Evolutionary conservation across 1,140 invertebrate genomes (phyloP).

Genomic region (Brachystomella parvula): DNA sequence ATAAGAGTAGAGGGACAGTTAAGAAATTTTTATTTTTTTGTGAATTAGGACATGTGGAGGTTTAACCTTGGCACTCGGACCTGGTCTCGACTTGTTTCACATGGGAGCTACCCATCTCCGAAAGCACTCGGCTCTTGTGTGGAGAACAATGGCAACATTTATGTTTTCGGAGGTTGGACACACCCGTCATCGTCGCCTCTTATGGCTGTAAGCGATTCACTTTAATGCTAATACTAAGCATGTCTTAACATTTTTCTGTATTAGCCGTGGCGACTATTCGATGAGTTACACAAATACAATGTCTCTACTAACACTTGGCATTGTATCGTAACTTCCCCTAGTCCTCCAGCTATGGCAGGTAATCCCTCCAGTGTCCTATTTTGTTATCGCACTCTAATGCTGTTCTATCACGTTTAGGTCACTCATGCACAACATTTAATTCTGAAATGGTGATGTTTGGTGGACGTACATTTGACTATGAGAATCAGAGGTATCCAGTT

Average conservation of each 20-base stretch:
- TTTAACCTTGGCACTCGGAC: conserved; percentile 75
- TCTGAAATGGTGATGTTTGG: conserved; percentile 88
- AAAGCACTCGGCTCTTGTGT: conserved; percentile 91
- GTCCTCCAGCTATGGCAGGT: conserved; percentile 72
- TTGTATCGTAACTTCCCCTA: conserved; percentile 55
- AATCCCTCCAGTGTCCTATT: too few species aligned
- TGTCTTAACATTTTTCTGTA: conserved; percentile 39
- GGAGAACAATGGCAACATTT: conserved; percentile 68
- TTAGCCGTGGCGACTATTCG: conserved; percentile 69
- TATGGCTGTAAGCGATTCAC: conserved; percentile 57
- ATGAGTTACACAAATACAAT: conserved; percentile 86
- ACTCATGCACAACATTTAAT: conserved; percentile 74
- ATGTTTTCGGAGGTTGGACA: conserved; percentile 93
- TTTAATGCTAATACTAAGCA: neutral
- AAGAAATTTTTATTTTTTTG: too few species aligned
- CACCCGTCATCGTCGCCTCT: conserved; percentile 79
- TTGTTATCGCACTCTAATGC: too few species aligned
- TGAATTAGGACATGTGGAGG: conserved; percentile 92
- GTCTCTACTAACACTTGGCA: conserved; percentile 76
- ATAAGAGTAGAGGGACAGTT: too few species aligned
- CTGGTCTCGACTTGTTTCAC: conserved; percentile 71
- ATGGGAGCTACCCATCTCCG: conserved; percentile 86
- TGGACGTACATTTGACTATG: conserved; percentile 45
- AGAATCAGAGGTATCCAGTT: conserved; percentile 34
- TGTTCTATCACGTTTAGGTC: conserved; percentile 43